These are phyloP conservation scores for Cryptus viduatorius DNA, from an alignment of 2,888 invertebrate genomes.

Conservation along the genomic window DNA sequence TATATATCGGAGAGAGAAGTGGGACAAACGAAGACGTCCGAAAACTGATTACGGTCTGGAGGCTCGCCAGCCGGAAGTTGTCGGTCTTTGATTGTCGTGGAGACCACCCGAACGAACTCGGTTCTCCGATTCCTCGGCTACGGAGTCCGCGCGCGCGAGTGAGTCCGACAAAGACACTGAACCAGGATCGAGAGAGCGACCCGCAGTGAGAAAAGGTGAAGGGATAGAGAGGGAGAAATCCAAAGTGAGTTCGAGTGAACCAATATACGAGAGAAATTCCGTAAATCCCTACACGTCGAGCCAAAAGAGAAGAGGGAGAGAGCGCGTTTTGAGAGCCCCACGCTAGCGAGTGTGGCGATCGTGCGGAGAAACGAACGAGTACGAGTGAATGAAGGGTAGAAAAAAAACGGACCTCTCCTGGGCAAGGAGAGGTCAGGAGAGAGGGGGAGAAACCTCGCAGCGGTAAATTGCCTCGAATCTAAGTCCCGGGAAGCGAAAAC, in stretches of 20 bases:
- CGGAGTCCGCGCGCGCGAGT: constrained; percentile 10
- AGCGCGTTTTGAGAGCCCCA: constrained; percentile 34
- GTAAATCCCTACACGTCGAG: constrained; percentile 38
- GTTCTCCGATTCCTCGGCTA: constrained; percentile 20
- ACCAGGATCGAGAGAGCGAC: background rate
- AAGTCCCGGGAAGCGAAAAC: constrained; percentile 48
- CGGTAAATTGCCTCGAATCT: constrained; percentile 56
- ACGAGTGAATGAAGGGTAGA: constrained; percentile 46
- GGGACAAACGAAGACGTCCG: constrained; percentile 69
- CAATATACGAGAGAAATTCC: constrained; percentile 55
- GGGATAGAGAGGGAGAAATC: background rate
- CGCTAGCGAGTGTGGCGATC: constrained; percentile 45
- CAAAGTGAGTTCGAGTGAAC: constrained; percentile 42
- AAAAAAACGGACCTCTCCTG: constrained; percentile 20
- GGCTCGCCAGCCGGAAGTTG: constrained; percentile 74
- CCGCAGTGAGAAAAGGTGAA: background rate
- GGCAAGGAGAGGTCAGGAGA: background rate
- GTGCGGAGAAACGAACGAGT: constrained; percentile 27
- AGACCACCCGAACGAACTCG: constrained; percentile 47
- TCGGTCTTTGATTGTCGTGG: constrained; percentile 73
- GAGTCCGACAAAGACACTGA: background rate
- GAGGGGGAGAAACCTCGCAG: constrained; percentile 29
- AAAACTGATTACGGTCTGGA: constrained; percentile 75
- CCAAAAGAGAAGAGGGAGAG: constrained; percentile 14
- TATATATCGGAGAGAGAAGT: background rate